These are phyloP conservation scores for Kryptolebias ocellatus DNA, from an alignment of 2,797 vertebrate species.

Conservation along the genomic window DNA sequence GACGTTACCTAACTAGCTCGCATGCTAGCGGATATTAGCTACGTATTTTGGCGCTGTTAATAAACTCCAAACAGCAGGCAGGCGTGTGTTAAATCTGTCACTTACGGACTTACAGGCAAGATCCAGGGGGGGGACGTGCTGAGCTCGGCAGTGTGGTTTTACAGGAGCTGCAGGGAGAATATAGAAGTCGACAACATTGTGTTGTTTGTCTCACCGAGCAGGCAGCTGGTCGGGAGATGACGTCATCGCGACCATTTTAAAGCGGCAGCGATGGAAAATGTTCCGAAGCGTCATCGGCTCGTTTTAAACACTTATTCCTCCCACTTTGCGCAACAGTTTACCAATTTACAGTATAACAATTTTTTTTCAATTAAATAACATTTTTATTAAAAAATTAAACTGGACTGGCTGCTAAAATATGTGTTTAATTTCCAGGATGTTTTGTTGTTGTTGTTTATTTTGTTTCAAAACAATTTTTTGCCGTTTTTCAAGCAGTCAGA, in stretches of 20 bases:
- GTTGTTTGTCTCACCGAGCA: constrained; percentile 60
- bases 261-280: not conserved
- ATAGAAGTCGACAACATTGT: constrained; percentile 52
- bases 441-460: too few relatives aligned
- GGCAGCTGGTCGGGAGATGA: constrained; percentile 14
- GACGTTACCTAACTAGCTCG: constrained; percentile 56
- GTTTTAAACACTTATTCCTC: too few relatives aligned
- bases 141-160: not conserved
- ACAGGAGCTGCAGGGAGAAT: constrained; percentile 11
- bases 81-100: constrained; percentile 4
- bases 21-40: constrained; percentile 45
- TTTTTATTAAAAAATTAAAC: too few relatives aligned
- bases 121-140: constrained; percentile 8
- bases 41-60: constrained; percentile 15
- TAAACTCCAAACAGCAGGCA: not conserved
- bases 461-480: too few relatives aligned
- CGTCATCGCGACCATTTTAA: constrained; percentile 51
- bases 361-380: too few relatives aligned
- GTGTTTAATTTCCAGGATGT: too few relatives aligned
- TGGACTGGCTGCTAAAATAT: too few relatives aligned
- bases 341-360: too few relatives aligned
- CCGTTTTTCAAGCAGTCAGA: too few relatives aligned
- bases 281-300: too few relatives aligned
- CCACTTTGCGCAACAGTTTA: too few relatives aligned
- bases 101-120: constrained; percentile 45